Evolutionary conservation across 1,140 invertebrate species (phyloP).

Genomic region (Ladona fulva): DNA sequence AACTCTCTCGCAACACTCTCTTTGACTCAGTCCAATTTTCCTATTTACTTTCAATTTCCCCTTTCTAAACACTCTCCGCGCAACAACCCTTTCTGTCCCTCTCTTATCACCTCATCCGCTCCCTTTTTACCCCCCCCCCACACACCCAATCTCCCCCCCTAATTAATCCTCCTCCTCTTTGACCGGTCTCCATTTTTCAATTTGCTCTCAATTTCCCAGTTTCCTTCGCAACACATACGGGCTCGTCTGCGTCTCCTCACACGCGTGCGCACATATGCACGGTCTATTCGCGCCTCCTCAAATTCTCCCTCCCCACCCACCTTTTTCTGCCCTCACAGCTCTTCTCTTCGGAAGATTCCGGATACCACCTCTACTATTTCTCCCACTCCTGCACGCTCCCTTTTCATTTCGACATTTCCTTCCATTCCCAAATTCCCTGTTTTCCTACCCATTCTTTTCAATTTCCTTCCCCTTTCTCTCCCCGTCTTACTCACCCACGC

Average conservation of each 20-base stretch:
- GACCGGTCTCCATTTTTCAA: background rate
- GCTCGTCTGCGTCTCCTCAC: background rate
- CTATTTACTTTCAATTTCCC: slow-evolving; percentile 10
- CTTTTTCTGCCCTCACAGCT: background rate
- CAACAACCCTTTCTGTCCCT: background rate
- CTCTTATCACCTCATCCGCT: background rate
- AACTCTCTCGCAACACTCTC: no score
- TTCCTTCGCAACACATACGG: background rate
- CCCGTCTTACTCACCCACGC: background rate
- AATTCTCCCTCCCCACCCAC: background rate
- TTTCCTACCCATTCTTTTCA: background rate
- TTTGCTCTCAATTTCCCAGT: background rate
- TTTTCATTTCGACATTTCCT: background rate
- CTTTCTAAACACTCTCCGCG: background rate
- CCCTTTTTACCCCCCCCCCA: background rate
- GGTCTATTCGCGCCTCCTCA: background rate
- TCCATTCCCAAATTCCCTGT: background rate
- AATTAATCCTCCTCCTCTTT: background rate
- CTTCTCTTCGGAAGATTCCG: background rate
- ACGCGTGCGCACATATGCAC: background rate
- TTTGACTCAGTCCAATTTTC: background rate
- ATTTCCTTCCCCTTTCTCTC: background rate
- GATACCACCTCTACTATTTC: background rate
- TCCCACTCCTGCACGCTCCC: background rate
- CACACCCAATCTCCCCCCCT: background rate